A percentile compares a stretch with the other conserved stretches of the same genome.
Conservation (phyloP, 1,140 invertebrate genomes). For the Stegodyphus mimosarum region DNA sequence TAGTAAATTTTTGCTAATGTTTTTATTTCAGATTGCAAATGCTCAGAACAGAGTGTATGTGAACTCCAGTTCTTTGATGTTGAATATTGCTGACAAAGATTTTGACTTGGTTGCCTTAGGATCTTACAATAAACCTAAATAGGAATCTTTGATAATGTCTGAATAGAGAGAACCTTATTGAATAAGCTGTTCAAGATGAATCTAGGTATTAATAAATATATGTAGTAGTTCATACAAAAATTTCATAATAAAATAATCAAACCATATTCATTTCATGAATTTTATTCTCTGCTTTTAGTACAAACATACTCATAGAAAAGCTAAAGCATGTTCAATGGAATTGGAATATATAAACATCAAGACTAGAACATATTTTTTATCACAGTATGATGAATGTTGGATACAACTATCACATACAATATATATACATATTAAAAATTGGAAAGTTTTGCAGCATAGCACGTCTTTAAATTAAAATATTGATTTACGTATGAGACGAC, state of each 20-base stretch:
- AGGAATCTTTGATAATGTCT: background rate
- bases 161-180: background rate
- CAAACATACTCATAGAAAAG: slow-evolving; percentile 28
- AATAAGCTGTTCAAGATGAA: background rate
- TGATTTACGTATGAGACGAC: too few species aligned
- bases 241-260: background rate
- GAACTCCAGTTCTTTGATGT: slow-evolving; percentile 91
- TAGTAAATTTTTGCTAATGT: background rate
- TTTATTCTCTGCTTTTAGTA: slow-evolving; percentile 33
- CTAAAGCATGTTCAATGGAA: slow-evolving; percentile 18
- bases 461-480: too few species aligned
- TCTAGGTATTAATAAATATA: background rate
- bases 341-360: slow-evolving; percentile 44
- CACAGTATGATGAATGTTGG: slow-evolving; percentile 45
- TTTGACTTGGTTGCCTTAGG: slow-evolving; percentile 77
- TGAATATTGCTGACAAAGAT: slow-evolving; percentile 93
- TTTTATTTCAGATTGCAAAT: slow-evolving; percentile 81
- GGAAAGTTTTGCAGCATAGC: too few species aligned
- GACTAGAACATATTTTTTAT: slow-evolving; percentile 42
- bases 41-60: slow-evolving; percentile 96
- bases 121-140: background rate
- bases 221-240: background rate
- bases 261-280: background rate
- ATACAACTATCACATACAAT: slow-evolving; percentile 3
- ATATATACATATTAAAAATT: background rate